A percentile compares a stretch with the other conserved stretches of the same genome.
Evolutionary conservation across 2,113 vertebrate genomes (phyloP).

Genomic region (Phaethon lepturus): DNA sequence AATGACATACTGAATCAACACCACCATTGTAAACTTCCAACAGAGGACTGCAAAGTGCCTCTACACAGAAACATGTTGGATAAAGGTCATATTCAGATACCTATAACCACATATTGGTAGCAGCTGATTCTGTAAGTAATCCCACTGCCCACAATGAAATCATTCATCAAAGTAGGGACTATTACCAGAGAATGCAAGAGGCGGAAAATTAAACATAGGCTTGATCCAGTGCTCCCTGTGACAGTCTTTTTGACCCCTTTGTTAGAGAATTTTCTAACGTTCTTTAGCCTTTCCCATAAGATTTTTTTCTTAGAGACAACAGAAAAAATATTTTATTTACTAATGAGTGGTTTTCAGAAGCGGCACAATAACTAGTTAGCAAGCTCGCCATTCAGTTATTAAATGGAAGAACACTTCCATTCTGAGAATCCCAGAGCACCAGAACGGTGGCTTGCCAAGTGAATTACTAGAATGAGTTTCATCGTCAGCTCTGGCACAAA

Average conservation of each 20-base stretch:
- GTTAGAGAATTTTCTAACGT: not conserved
- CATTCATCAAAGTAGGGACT: not conserved
- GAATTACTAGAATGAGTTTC: not conserved
- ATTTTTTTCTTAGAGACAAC: not conserved
- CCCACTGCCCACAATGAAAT: not conserved
- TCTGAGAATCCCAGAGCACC: not conserved
- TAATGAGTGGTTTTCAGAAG: not conserved
- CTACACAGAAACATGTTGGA: not conserved
- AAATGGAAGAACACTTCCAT: not conserved
- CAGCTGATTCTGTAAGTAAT: constrained; percentile 3
- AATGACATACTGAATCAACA: constrained; percentile 20
- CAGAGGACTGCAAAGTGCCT: not conserved
- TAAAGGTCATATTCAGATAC: constrained; percentile 28
- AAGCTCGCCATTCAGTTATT: not conserved
- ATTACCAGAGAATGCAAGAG: not conserved
- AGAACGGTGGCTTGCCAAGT: not conserved
- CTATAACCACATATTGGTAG: not conserved
- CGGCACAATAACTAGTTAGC: not conserved
- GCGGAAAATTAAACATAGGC: not conserved
- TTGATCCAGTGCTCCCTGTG: not conserved
- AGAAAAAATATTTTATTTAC: not conserved
- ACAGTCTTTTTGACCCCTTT: not conserved
- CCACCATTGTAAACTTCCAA: not conserved
- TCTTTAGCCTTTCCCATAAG: not conserved
- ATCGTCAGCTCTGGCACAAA: not conserved